These are phyloP conservation scores for Arenicola marina DNA, from an alignment of 2,888 invertebrate species.

Conservation along the genomic window DNA sequence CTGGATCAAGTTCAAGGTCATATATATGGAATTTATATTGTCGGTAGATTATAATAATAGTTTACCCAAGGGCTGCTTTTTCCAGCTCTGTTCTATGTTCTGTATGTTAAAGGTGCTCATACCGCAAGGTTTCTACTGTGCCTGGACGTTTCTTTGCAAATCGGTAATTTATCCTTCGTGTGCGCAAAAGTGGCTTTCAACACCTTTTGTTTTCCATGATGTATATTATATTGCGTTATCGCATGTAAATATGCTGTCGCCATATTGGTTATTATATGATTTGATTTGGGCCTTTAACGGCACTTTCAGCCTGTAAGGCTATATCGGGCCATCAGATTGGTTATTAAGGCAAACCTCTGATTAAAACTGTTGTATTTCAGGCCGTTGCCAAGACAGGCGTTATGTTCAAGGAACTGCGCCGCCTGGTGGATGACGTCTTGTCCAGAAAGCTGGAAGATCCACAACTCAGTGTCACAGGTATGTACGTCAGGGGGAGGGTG, in stretches of 20 bases:
- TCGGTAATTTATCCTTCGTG: too few species aligned
- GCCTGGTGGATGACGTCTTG: conserved; percentile 46
- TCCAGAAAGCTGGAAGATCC: conserved; percentile 50
- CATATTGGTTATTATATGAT: too few species aligned
- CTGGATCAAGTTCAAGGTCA: conserved; percentile 35
- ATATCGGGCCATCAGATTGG: too few species aligned
- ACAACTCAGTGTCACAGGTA: conserved; percentile 41
- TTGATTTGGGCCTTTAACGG: too few species aligned
- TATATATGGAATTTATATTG: neutral
- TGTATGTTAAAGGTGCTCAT: neutral
- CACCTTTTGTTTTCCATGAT: neutral
- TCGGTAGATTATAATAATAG: too few species aligned
- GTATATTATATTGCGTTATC: neutral
- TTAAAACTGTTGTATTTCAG: conserved; percentile 30
- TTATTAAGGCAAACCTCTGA: too few species aligned
- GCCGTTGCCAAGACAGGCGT: conserved; percentile 55
- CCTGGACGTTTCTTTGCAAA: neutral
- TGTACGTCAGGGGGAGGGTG: too few species aligned
- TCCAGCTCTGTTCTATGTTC: neutral
- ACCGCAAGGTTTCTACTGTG: neutral
- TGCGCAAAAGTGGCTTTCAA: too few species aligned
- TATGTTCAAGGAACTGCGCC: conserved; percentile 54
- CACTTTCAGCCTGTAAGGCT: too few species aligned
- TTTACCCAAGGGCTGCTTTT: too few species aligned
- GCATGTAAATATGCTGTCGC: neutral